Evolutionary conservation across 2,113 vertebrate species (phyloP).

Genomic region (Piprites chloris): DNA sequence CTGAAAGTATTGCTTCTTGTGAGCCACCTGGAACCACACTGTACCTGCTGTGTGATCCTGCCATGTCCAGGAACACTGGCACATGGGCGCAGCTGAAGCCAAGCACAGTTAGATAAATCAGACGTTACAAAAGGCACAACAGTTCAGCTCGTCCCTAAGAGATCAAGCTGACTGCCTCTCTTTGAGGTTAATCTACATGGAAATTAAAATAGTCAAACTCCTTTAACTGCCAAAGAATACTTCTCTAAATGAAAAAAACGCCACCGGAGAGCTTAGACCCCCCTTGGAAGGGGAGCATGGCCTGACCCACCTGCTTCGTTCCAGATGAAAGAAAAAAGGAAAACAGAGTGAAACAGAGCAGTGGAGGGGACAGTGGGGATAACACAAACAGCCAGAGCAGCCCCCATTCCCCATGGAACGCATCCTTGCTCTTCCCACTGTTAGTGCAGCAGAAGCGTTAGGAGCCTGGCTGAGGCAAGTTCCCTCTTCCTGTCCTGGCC

Average conservation of each 20-base stretch:
- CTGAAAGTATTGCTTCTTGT: neutral
- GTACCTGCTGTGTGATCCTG: neutral
- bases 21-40: neutral
- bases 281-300: accelerated
- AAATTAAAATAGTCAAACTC: neutral
- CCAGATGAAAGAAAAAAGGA: neutral
- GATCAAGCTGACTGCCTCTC: neutral
- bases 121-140: neutral
- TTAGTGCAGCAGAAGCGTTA: neutral
- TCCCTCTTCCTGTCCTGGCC: neutral
- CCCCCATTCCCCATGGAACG: accelerated
- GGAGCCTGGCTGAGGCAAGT: neutral
- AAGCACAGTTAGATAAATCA: neutral
- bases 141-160: neutral
- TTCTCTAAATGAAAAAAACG: neutral
- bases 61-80: neutral
- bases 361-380: neutral
- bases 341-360: neutral
- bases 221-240: neutral
- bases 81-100: neutral
- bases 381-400: neutral
- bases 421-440: too few relatives aligned
- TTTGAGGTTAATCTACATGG: neutral
- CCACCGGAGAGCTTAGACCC: neutral
- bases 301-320: neutral